These are phyloP conservation scores for Ichneumoninae sp. DNA, from an alignment of 2,888 invertebrate genomes.

Conservation along the genomic window DNA sequence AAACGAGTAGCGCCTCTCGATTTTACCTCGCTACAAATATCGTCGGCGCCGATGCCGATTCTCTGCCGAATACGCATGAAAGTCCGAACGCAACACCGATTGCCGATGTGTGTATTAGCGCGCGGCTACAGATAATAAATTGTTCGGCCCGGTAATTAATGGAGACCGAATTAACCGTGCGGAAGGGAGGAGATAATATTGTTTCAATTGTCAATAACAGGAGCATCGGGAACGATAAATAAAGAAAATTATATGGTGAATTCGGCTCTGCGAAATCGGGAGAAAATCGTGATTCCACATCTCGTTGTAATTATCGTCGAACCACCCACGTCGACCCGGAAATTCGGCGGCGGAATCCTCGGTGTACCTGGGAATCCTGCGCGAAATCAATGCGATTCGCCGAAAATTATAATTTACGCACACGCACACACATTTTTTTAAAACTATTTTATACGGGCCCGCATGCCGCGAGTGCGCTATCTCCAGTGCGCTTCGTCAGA, in stretches of 20 bases:
- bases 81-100: slow-evolving; percentile 22
- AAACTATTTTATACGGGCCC: neutral
- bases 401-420: neutral
- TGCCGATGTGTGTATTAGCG: slow-evolving; percentile 55
- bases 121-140: slow-evolving; percentile 62
- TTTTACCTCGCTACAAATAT: slow-evolving; percentile 46
- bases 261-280: neutral
- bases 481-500: neutral
- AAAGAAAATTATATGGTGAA: slow-evolving; percentile 56
- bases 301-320: slow-evolving; percentile 55
- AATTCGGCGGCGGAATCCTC: neutral
- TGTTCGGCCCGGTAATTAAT: slow-evolving; percentile 67
- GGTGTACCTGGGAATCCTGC: neutral
- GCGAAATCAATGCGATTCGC: neutral
- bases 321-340: neutral
- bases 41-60: slow-evolving; percentile 6
- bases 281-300: slow-evolving; percentile 47
- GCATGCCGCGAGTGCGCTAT: neutral
- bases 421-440: neutral
- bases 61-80: neutral
- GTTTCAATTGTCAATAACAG: slow-evolving; percentile 63
- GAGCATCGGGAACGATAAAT: slow-evolving; percentile 56
- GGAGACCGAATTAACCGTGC: slow-evolving; percentile 66
- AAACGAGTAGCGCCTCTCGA: slow-evolving; percentile 70
- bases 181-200: slow-evolving; percentile 67